Evolutionary conservation across 1,140 invertebrate species (phyloP), one percentile per base, ranked within the genome.

Genomic region (Phenacoccus solenopsis): DNA sequence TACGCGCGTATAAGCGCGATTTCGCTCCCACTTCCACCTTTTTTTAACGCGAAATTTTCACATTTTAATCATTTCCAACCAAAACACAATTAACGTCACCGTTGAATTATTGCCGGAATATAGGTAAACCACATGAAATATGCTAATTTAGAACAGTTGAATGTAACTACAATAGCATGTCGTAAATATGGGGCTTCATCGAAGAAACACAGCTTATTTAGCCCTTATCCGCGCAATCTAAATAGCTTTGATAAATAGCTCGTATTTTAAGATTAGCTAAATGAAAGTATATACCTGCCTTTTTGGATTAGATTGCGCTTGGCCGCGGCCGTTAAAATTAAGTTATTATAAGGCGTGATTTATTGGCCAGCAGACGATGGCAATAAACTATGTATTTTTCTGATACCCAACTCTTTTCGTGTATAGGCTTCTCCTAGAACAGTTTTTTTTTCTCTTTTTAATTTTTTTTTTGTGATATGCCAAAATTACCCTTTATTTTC

Each of bases 211-310:
- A 64, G 25, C 59, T 64, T 64, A 64, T 64, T 64, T 64, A 64
- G 59, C 59, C 59, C 59, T 64, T 64, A 64, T 64, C 59, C 59
- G 25, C 59, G 21, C 59, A 64, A 64, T 64, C 59, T 64, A 64
- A 64, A 64, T 64, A 64, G 59, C 59, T 27, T 64, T 64, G 59
- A 64, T 64, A 64, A 64, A 64, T 64, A 64, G 59, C 59, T 64
- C 59, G 59, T 64, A 64, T 64, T 64, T 64, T 64, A 64, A 64
- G 59, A 64, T 64, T 64, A 64, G 59, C 59, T 64, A 64, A 64
- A 64, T 64, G 59, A 64, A 64, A 64, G 59, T 64, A 49, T 49
- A 49, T 49, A 49, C 38, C 38, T 49, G 38, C 38, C 38, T 49
- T 49, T 49, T 49, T 49, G 38, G 38, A 49, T 49, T 49, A 49